Evolutionary conservation across 2,113 vertebrate genomes (phyloP), one percentile per base, ranked within the genome.

Genomic region (Sander vitreus): DNA sequence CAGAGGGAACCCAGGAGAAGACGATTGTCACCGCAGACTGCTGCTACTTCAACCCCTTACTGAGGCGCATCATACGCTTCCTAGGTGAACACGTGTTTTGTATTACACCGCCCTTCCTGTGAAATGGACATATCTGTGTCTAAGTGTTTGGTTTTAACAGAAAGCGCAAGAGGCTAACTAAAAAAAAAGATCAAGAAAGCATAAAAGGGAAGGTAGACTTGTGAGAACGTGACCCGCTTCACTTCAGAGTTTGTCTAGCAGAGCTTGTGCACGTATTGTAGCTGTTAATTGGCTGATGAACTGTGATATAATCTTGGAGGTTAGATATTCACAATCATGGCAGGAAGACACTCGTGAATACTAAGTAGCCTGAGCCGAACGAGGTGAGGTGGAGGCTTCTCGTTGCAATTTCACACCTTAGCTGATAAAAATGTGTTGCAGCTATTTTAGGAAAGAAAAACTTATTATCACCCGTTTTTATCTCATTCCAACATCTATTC

Each of bases 21-120:
- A 97, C 96, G 76, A 98, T 98, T 0, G 93, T 97, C 73, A 97
- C 97, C 0, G 97, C 96, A 64, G 96, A 96, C 85, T 98, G 97
- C 93, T 98, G 97, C 90, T 97, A 96, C 90, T 97, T 98, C 92
- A 97, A 96, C 84, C 96, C 97, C 21, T 93, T 97, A 0, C 94
- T 98, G 62, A 94, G 97, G 47, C 96, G 97, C 78, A 94, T 97
- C 13, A 94, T 98, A n/a, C 96, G 97, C 67, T 97, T 98, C 88
- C 91, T 97, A 48, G 97, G 97, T 98, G 90, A 33, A 6, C 51
- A 16, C 18, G 2, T 15, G 59, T 10, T 53, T 72, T 58, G 33
- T 70, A 67, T 45, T 39, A 30, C 62, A 50, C 51, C 4, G 27
- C 23, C 27, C 10, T 25, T 30, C 14, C 27, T 21, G 0, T 11